Base-by-base conservation (phyloP, 2,888 invertebrate species). In the Phaedon cochleariae region DNA sequence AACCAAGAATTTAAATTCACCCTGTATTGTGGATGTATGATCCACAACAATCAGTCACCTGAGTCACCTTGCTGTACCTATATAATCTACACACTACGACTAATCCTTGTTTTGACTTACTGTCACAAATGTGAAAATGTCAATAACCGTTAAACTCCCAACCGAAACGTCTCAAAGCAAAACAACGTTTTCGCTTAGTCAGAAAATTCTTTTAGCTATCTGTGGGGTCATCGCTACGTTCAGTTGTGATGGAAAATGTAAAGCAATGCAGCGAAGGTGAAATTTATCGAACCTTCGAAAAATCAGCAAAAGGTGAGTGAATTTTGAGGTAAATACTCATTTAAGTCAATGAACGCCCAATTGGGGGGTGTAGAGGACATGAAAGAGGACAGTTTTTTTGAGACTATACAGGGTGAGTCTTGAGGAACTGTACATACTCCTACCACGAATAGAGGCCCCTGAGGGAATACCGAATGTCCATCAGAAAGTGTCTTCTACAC, bases 241-340 rank as follows among this genome's bases (percentile, higher is more conserved):
- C 18, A 45, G 29, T 57, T 57, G 57, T 57, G 41, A 65, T 74
- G 26, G 72, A 75, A 59, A 70, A 74, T 46, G 48, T 60, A 37
- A 54, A 37, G 46, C 29, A 10, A 20, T 26, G 31, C n/a, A 29
- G 26, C 15, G 52, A 62, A 31, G 10, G 22, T 49, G 59, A 54
- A 2, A 37, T 46, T 34, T 58, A 51, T 17, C 29, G 54, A 21
- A 45, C 63, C 26, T 59, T 66, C 37, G 51, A 51, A 55, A 59
- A 63, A 55, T 15, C 59, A 45, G 66, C 59, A 5, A 54, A 5
- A 20, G 66, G 66, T 66, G 45, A 22, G 49, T 49, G 26, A 18
- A 22, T 31, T 18, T 49, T 15, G 15, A 41, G 6, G 3, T n/a
- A 15, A 15, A 15, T n/a, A n/a, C n/a, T n/a, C n/a, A 41, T 26